Conservation (phyloP, 2,113 vertebrate species). For the Anhinga anhinga region DNA sequence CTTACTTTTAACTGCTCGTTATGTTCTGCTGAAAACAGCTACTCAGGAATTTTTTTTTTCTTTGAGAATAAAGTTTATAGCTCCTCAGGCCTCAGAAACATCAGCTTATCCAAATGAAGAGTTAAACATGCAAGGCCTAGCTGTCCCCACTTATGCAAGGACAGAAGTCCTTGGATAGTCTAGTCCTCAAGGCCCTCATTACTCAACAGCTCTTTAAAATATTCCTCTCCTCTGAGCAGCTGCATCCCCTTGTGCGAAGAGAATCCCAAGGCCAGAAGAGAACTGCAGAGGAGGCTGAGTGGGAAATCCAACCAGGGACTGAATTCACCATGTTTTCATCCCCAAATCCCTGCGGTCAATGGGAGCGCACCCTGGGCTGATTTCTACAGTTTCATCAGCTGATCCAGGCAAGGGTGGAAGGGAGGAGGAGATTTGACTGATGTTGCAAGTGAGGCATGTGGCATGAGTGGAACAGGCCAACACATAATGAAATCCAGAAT, state of each 20-base stretch:
- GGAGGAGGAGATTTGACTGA: not conserved
- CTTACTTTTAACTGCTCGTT: not conserved
- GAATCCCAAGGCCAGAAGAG: not conserved
- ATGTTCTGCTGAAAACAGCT: not conserved
- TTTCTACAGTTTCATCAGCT: conserved; percentile 20
- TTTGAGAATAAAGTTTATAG: not conserved
- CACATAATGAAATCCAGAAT: conserved; percentile 59
- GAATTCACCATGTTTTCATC: not conserved
- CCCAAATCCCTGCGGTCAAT: not conserved
- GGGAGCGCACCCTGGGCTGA: not conserved
- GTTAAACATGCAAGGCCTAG: not conserved
- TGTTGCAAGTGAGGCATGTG: conserved; percentile 36
- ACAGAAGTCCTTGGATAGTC: not conserved
- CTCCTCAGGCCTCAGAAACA: not conserved
- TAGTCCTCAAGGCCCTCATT: not conserved
- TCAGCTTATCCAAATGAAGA: not conserved
- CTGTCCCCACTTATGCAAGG: not conserved
- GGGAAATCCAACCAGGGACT: not conserved
- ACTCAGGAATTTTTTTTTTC: not conserved
- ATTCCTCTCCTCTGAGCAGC: not conserved
- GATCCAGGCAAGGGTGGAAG: conserved; percentile 8
- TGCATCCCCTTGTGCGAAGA: conserved; percentile 15
- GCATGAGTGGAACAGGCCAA: conserved; percentile 6
- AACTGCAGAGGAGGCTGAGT: not conserved
- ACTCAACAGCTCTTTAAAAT: conserved; percentile 6